Base-by-base conservation (phyloP, 2,888 invertebrate genomes). In the Epiblema foenella region DNA sequence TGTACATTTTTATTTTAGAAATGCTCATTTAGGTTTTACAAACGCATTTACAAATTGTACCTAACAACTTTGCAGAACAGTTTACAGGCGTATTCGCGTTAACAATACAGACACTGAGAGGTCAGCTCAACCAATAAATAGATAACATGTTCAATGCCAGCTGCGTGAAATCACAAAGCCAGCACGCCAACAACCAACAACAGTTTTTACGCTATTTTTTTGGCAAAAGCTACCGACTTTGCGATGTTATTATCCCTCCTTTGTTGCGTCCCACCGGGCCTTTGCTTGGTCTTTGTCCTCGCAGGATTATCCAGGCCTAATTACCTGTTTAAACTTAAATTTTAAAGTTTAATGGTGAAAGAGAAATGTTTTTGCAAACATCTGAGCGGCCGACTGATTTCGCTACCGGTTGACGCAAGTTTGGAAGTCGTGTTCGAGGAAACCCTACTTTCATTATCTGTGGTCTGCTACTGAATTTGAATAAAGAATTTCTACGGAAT, bases 191-290 rank as follows among this genome's bases (percentile, higher is more conserved):
- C 77, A 76, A 77, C 74, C 71, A 70, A 74, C 39, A 70, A 73
- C 58, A 67, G 72, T 77, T 74, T 75, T 83, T 81, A 81, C 77
- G 75, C 77, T 75, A 73, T 73, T 84, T 89, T 89, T 91, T 90
- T 88, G 82, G 51, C 46, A 91, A 91, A 92, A 93, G 92, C 93
- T 92, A 91, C 91, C 93, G 91, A 91, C 92, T 92, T 92, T 84
- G 79, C 86, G 89, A 89, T 90, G 88, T 89, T 90, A 89, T 90
- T 90, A 90, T 87, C 84, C 82, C 75, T 75, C 87, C 81, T 83
- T 92, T 92, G 90, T 93, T 84, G 78, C 65, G 76, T 83, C 86
- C 87, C 86, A 86, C 84, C 80, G 74, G 76, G 75, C 64, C 75
- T 79, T 86, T 85, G 85, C 85, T 88, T 85, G 68, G 63, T 84